Base-by-base conservation (phyloP, 2,888 invertebrate genomes). In the Tipula lateralis region DNA sequence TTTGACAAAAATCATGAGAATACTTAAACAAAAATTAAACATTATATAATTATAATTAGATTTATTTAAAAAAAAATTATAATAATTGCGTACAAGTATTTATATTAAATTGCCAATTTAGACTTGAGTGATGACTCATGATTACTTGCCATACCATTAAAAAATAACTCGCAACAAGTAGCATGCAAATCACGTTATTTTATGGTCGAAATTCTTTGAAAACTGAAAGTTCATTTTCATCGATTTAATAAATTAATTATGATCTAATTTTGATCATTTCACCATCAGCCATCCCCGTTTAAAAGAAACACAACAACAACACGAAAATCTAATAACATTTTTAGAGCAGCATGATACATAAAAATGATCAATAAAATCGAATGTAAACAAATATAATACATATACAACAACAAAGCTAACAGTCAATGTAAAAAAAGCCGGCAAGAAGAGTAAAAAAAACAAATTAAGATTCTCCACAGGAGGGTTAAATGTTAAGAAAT, bases 391-490 rank as follows among this genome's bases (percentile, higher is more conserved):
- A 66, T 24, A 66, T 9, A 66, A 66, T 66, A 7, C 24, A 66
- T 24, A 66, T 34, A 34, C 7, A 16, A 44, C 44, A 44, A 66
- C 24, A 66, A 24, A 66, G 24, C 66, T 66, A 66, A 66, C 66
- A 24, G 66, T 66, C 66, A 66, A 12, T 24, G 24, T 50, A 66
- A 66, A 9, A 66, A 12, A 66, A 66, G 24, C 66, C 24, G 66
- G 66, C 12, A 66, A 66, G 66, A 66, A 66, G 66, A 66, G 24
- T 50, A 66, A 4, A 66, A 7, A 32, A 66, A 66, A 12, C 66
- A 66, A 66, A 66, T 66, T 66, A 66, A 66, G 66, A 66, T 66
- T 66, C 24, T 7, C 66, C 66, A 66, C 66, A 66, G 66, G 66
- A 24, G 66, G 24, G 9, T 66, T 66, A 66, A 12, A 6, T 66